Percentiles rank a stretch among this genome's conserved stretches.
These are phyloP conservation scores for Nannoperca obscura DNA, from an alignment of 2,797 vertebrate genomes.

Conservation along the genomic window DNA sequence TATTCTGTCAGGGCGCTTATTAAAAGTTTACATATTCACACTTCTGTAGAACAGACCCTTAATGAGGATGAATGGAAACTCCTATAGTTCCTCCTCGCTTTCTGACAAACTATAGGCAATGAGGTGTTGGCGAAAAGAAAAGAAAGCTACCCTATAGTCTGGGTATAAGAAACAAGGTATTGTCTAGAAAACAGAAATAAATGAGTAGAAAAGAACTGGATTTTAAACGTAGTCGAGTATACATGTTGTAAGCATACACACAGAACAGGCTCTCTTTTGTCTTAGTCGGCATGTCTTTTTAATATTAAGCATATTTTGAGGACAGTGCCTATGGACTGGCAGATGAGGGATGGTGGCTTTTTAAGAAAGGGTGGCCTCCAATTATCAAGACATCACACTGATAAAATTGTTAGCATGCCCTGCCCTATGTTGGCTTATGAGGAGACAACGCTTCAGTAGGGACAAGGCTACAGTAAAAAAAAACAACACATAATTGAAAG, in stretches of 20 bases:
- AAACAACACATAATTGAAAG: neutral
- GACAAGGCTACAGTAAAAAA: neutral
- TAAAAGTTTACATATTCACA: slow-evolving; percentile 86
- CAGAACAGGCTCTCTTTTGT: slow-evolving; percentile 7
- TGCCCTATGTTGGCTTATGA: neutral
- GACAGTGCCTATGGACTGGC: neutral
- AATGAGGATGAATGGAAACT: slow-evolving; percentile 82
- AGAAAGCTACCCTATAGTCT: slow-evolving; percentile 28
- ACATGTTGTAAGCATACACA: neutral
- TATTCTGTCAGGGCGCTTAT: slow-evolving; percentile 81
- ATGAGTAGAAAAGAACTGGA: neutral
- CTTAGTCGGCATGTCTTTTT: slow-evolving; percentile 6
- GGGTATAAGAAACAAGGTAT: slow-evolving; percentile 15
- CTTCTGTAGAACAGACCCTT: slow-evolving; percentile 78
- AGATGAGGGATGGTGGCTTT: neutral
- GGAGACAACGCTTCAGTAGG: neutral
- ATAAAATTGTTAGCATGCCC: neutral
- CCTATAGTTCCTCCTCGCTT: slow-evolving; percentile 69
- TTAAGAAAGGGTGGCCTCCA: slow-evolving; percentile 10
- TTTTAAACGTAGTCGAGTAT: slow-evolving; percentile 2
- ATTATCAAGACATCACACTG: slow-evolving; percentile 15
- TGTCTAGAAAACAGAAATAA: slow-evolving; percentile 7
- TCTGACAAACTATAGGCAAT: slow-evolving; percentile 79
- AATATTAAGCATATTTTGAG: neutral
- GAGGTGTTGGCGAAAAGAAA: slow-evolving; percentile 55